Evolutionary conservation across 2,888 invertebrate species (phyloP).

Genomic region (Athalia cordata): DNA sequence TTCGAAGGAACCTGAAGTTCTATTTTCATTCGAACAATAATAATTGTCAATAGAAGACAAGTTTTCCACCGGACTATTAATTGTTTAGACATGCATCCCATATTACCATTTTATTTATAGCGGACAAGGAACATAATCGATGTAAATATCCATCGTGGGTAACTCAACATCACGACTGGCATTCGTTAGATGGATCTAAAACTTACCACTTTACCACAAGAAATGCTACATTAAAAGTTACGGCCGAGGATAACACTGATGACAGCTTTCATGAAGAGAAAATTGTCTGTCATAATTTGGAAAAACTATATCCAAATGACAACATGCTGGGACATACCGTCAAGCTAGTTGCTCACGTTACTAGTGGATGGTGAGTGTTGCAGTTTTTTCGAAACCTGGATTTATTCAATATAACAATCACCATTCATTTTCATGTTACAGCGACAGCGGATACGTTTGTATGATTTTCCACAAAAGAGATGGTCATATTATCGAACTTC

Average conservation of each 20-base stretch:
- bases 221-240: slow-evolving; percentile 82
- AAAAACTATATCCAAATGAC: slow-evolving; percentile 63
- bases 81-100: not conserved
- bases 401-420: slow-evolving; percentile 24
- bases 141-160: slow-evolving; percentile 89
- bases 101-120: slow-evolving; percentile 71
- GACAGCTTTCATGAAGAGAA: slow-evolving; percentile 70
- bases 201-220: slow-evolving; percentile 84
- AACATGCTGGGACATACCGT: slow-evolving; percentile 74
- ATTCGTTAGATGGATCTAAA: slow-evolving; percentile 83
- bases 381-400: slow-evolving; percentile 2
- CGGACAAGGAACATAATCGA: slow-evolving; percentile 83
- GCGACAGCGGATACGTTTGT: slow-evolving; percentile 87
- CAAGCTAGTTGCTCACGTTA: slow-evolving; percentile 84
- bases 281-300: slow-evolving; percentile 68
- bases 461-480: slow-evolving; percentile 84
- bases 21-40: not conserved
- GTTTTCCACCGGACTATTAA: not conserved
- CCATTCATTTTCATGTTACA: slow-evolving; percentile 71
- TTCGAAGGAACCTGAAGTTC: too few species aligned
- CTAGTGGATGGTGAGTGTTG: slow-evolving; percentile 82
- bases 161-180: slow-evolving; percentile 87
- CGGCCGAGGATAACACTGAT: slow-evolving; percentile 69
- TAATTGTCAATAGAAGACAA: not conserved
- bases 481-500: slow-evolving; percentile 83